These are phyloP conservation scores for Anomalospiza imberbis DNA, from an alignment of 2,797 vertebrate species.

Conservation along the genomic window DNA sequence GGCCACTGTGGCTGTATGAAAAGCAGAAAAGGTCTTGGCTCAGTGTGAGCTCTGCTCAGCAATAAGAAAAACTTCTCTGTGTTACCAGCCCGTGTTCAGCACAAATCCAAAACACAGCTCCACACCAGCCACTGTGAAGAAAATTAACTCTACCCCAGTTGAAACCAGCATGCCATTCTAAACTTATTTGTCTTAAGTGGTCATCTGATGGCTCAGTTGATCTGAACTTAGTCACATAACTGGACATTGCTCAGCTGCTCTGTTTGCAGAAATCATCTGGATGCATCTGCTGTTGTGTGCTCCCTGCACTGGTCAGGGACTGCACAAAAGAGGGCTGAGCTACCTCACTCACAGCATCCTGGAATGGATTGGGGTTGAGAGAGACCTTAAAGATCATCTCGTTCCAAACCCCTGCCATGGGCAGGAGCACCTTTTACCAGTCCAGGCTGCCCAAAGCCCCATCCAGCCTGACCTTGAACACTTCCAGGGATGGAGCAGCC, in stretches of 20 bases:
- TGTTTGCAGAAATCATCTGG: not conserved
- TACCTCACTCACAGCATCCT: not conserved
- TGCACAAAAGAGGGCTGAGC: not conserved
- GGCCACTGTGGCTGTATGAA: too few relatives aligned
- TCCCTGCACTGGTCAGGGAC: not conserved
- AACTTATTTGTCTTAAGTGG: slow-evolving; percentile 11
- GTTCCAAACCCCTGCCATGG: not conserved
- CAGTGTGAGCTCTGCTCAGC: not conserved
- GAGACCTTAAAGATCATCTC: not conserved
- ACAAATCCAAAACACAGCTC: not conserved
- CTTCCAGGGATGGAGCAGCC: not conserved
- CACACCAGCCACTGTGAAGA: not conserved
- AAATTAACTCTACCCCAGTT: not conserved
- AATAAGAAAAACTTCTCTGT: not conserved
- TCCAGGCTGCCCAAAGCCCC: not conserved
- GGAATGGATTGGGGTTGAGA: too few relatives aligned
- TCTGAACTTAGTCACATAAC: not conserved
- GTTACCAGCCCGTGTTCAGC: not conserved
- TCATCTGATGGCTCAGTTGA: slow-evolving; percentile 8
- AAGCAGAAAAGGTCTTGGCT: not conserved
- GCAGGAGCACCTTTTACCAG: not conserved
- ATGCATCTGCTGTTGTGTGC: not conserved
- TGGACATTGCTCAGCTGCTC: not conserved
- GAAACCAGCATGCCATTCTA: not conserved
- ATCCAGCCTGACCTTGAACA: not conserved